A percentile compares a stretch with the other conserved stretches of the same genome.
Conservation (phyloP, 2,888 invertebrate genomes). For the Agrochola circellaris region DNA sequence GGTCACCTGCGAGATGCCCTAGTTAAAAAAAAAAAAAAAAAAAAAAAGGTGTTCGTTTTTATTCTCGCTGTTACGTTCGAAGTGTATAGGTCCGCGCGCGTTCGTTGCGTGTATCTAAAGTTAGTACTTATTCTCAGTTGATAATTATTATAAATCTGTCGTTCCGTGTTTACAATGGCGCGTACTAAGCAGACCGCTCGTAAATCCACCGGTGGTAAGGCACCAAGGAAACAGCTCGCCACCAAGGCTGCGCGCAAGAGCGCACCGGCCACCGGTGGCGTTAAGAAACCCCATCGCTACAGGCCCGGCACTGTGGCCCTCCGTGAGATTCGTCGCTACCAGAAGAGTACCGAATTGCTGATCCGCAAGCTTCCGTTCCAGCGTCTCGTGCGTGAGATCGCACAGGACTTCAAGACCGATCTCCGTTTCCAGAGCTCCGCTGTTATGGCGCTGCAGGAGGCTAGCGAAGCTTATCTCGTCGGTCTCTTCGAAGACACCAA, state of each 20-base stretch:
- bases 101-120: not conserved
- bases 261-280: slow-evolving; percentile 95
- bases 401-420: slow-evolving; percentile 97
- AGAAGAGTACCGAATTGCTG: slow-evolving; percentile 96
- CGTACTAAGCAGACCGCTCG: slow-evolving; percentile 93
- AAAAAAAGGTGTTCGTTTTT: no score
- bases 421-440: slow-evolving; percentile 89
- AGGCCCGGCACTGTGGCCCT: slow-evolving; percentile 97
- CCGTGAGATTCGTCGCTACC: slow-evolving; percentile 97
- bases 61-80: slow-evolving; percentile 31
- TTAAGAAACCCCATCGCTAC: slow-evolving; percentile 95
- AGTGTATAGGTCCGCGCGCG: slow-evolving; percentile 1
- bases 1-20: no score
- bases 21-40: no score
- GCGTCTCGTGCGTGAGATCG: slow-evolving; percentile 97
- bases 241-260: slow-evolving; percentile 96
- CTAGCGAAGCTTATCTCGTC: slow-evolving; percentile 97
- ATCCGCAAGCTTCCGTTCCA: slow-evolving; percentile 97
- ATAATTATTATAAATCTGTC: not conserved
- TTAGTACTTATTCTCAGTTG: not conserved
- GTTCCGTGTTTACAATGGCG: not conserved
- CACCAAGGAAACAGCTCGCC: slow-evolving; percentile 96
- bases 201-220: slow-evolving; percentile 97
- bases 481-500: slow-evolving; percentile 99
- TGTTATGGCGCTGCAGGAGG: slow-evolving; percentile 95